Evolutionary conservation across 2,113 vertebrate genomes (phyloP), one percentile per base, ranked within the genome.

Genomic region (Clarias macrocephalus): DNA sequence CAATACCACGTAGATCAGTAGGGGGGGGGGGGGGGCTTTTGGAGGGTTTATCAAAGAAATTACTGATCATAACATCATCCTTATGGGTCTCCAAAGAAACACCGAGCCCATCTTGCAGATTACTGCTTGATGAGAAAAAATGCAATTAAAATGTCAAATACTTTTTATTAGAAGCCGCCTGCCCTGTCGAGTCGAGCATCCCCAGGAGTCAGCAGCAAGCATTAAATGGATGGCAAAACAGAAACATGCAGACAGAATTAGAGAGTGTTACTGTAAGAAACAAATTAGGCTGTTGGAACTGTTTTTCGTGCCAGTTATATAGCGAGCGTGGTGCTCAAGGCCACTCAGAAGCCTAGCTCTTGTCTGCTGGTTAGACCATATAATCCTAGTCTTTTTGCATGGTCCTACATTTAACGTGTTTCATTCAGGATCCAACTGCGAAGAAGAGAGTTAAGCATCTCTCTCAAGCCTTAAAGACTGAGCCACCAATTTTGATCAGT

Each of bases 101-200:
- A 90, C 91, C 88, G 88, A 91, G 91, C 92, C 91, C 94, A 93
- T 94, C 92, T 91, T 93, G 92, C 91, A 93, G 92, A 95, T 94
- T 94, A 93, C 91, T 93, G 91, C 94, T 94, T 94, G 95, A 95
- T 94, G 95, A 95, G 93, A 93, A 94, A 87, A 94, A 95, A 93
- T 92, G 93, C 94, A 95, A 94, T 95, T 94, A 95, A 95, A 94
- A 94, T 92, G 93, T 94, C 94, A 94, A 93, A 92, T 93, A 91
- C 91, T 93, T 93, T 94, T 95, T 95, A 95, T 95, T 94, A 93
- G 94, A 93, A 93, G 91, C 92, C 88, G 68, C 91, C 91, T 90
- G 83, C 91, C 93, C 94, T 92, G 91, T 92, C 90, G 91, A 91
- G 88, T 92, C 91, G 89, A 90, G 84, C 88, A 48, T 89, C 92